Conservation (phyloP, 2,888 invertebrate genomes). For the Tiliacea aurago region DNA sequence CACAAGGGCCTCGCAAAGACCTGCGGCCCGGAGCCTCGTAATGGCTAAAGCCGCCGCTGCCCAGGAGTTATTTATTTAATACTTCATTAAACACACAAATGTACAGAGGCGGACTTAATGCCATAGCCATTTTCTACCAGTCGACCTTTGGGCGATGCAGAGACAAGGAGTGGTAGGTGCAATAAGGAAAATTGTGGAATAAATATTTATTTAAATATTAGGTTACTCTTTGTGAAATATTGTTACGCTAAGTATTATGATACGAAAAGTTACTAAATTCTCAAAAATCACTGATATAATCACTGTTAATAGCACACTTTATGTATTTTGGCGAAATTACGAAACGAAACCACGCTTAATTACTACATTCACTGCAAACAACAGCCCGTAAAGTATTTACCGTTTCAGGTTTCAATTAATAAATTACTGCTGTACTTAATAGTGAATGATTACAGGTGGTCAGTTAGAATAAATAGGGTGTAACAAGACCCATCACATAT, state of each 20-base stretch:
- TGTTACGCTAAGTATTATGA: not conserved
- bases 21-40: no score
- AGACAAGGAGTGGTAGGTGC: no score
- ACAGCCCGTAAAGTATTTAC: slow-evolving; percentile 26
- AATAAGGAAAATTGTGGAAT: no score
- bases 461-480: not conserved
- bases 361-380: slow-evolving; percentile 27
- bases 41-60: no score
- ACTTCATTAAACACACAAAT: no score
- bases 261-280: not conserved
- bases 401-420: slow-evolving; percentile 1
- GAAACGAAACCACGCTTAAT: slow-evolving; percentile 22
- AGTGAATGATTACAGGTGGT: not conserved
- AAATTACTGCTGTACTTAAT: not conserved
- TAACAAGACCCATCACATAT: not conserved
- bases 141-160: no score
- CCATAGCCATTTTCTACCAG: no score
- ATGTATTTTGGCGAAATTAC: slow-evolving; percentile 3
- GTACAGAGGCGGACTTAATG: no score
- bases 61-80: no score
- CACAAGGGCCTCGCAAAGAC: no score
- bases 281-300: slow-evolving; percentile 1
- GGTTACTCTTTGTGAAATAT: not conserved
- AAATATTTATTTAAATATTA: no score
- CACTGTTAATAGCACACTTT: not conserved